phyloP scores from a whole-genome alignment of 2,797 vertebrate genomes.

The Rousettus madagascariensis region DNA sequence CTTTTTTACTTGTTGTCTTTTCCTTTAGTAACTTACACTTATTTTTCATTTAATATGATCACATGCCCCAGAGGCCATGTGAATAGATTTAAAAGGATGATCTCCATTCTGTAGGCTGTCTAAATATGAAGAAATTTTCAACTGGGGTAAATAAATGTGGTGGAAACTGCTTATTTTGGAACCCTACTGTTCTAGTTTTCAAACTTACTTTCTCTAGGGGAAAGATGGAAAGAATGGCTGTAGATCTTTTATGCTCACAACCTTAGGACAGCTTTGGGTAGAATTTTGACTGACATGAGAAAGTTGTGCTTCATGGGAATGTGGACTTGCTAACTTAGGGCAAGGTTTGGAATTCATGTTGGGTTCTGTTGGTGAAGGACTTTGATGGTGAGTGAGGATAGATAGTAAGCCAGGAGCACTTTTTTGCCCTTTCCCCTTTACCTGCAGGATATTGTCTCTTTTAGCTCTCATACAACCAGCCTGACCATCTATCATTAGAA shows the following conservation, averaged over 20 bases:
- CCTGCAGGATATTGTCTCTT: neutral
- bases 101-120: neutral
- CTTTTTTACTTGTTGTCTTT: neutral
- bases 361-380: neutral
- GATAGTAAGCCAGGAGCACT: neutral
- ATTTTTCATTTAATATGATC: slow-evolving; percentile 27
- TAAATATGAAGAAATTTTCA: slow-evolving; percentile 7
- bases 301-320: neutral
- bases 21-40: neutral
- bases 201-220: neutral
- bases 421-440: neutral
- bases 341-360: neutral
- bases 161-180: neutral
- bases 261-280: neutral
- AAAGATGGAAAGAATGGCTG: neutral
- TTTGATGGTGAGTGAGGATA: neutral
- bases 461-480: neutral
- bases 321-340: neutral
- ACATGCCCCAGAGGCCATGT: neutral
- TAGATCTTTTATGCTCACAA: neutral
- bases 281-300: neutral
- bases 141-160: neutral
- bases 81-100: neutral
- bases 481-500: neutral
- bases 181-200: neutral